Percentiles rank a stretch among this genome's conserved stretches.
phyloP scores from a whole-genome alignment of 2,113 vertebrate genomes.

The Pristiophorus japonicus region DNA sequence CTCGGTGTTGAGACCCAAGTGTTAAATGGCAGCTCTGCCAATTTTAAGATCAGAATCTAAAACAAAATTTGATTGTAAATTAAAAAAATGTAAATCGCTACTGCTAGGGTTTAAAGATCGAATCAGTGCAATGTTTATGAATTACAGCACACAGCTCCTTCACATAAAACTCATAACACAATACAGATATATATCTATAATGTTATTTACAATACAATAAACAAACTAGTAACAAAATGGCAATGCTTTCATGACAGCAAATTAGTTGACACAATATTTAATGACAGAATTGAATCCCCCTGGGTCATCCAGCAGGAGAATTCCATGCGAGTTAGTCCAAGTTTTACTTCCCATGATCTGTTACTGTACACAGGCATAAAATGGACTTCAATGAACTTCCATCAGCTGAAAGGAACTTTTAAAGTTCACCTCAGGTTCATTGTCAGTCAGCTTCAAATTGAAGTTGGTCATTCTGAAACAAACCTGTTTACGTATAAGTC shows the following conservation, averaged over 20 bases:
- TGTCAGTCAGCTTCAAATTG: background rate
- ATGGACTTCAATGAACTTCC: background rate
- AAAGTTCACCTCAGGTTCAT: background rate
- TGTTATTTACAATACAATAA: background rate
- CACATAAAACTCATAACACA: background rate
- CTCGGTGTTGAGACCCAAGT: background rate
- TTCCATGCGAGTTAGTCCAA: background rate
- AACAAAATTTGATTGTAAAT: background rate
- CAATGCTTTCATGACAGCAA: background rate
- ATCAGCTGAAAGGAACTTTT: background rate
- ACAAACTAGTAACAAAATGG: background rate
- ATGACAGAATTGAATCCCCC: background rate
- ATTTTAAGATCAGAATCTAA: conserved; percentile 2
- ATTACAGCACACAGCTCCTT: background rate
- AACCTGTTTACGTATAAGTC: background rate
- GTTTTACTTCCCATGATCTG: background rate
- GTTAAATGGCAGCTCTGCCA: background rate
- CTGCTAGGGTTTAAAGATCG: background rate
- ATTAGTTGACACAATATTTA: background rate
- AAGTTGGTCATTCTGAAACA: background rate
- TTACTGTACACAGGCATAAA: background rate
- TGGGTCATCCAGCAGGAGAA: background rate
- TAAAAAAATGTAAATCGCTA: background rate
- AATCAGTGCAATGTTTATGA: background rate
- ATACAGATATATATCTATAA: background rate